Base-by-base conservation (phyloP, 2,888 invertebrate species). In the Scrobipalpa costella region DNA sequence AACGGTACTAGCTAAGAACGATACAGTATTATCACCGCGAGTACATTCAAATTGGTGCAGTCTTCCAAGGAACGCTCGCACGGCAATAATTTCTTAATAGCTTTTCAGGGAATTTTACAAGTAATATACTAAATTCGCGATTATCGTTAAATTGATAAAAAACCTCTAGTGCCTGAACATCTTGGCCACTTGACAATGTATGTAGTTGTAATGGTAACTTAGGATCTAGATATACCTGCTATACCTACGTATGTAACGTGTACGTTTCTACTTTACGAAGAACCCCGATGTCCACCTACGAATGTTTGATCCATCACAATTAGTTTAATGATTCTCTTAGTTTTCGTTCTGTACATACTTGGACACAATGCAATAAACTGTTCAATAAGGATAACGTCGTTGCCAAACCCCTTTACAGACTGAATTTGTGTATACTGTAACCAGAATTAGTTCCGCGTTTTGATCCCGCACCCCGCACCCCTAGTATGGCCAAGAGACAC, bases 351-450 rank as follows among this genome's bases (percentile, higher is more conserved):
- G 62, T 69, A 67, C 66, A 63, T 70, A 71, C 67, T 64, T 70
- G 69, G 67, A 66, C 70, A 67, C 72, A 67, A 69, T 68, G 66
- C 71, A 68, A 65, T 64, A n/a, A 65, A 71, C 71, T 70, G 70
- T 76, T 74, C 73, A 76, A 74, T 81, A 82, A 82, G 81, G 79
- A 80, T 81, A 85, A 86, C 79, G 79, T 87, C 81, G 89, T 85
- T 88, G 90, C 90, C 90, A 90, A 90, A 88, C 85, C 85, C 83
- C 75, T 84, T 79, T 73, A 83, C 88, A 89, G 88, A 90, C 90
- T 89, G 90, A 90, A 86, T 83, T 83, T 85, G 85, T 85, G 88
- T 88, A 86, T 86, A 88, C 84, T 83, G 78, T 81, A 83, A 80
- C 78, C 82, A 83, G 82, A 81, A 81, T 81, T 80, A 79, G 79